A percentile compares a stretch with the other conserved stretches of the same genome.
Conservation (phyloP, 2,113 vertebrate genomes). For the Ibidorhyncha struthersii region DNA sequence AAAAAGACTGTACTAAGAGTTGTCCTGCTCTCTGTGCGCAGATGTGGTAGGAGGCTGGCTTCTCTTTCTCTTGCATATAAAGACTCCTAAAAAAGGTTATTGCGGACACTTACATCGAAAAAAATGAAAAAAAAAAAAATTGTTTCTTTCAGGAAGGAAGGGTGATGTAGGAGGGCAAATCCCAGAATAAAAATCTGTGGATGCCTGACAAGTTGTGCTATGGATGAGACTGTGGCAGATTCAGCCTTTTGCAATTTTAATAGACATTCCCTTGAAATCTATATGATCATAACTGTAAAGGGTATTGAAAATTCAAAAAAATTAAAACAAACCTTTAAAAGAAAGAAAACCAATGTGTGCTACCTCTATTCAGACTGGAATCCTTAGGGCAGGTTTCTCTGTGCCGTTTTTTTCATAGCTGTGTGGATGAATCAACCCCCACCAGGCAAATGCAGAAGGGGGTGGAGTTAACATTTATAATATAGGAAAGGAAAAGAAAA, state of each 20-base stretch:
- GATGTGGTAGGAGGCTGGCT: neutral
- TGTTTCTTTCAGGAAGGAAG: neutral
- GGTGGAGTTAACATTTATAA: neutral
- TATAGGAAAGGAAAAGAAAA: neutral
- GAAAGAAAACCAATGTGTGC: neutral
- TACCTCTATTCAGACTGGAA: neutral
- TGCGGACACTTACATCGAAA: neutral
- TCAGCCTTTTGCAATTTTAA: neutral
- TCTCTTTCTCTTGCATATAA: neutral
- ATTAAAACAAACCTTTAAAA: neutral
- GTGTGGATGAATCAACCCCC: neutral
- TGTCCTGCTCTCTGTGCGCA: neutral
- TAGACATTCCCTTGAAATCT: neutral
- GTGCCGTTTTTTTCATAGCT: neutral
- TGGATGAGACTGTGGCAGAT: neutral
- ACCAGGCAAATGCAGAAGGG: neutral
- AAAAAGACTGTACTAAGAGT: neutral
- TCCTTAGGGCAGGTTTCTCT: neutral
- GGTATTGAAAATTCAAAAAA: neutral
- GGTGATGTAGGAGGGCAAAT: neutral
- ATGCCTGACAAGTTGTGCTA: neutral
- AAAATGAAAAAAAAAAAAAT: no score
- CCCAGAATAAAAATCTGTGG: neutral
- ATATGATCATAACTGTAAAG: neutral
- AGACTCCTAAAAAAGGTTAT: neutral